These are phyloP conservation scores for Vicugna pacos DNA, from an alignment of 2,113 vertebrate genomes.

Conservation along the genomic window DNA sequence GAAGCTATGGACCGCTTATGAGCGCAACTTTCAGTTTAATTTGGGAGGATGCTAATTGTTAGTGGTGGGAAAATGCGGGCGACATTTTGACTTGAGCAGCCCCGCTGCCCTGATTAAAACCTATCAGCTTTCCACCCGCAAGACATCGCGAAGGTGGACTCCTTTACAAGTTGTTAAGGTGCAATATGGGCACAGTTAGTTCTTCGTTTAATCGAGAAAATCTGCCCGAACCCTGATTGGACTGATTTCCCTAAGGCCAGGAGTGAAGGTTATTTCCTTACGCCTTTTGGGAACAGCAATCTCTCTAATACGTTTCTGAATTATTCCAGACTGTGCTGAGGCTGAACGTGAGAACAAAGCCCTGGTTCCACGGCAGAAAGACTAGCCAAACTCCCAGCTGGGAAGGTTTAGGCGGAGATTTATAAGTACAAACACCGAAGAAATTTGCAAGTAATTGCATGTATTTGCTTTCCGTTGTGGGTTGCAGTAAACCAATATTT, in stretches of 20 bases:
- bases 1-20: constrained; percentile 80
- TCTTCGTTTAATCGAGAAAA: constrained; percentile 92
- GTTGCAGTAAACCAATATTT: constrained; percentile 86
- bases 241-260: constrained; percentile 91
- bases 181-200: constrained; percentile 92
- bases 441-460: constrained; percentile 91
- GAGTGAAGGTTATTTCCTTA: constrained; percentile 94
- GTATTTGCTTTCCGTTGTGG: constrained; percentile 86
- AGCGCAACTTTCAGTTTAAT: constrained; percentile 85
- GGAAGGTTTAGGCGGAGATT: constrained; percentile 94
- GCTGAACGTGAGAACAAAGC: constrained; percentile 94
- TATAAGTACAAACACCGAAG: constrained; percentile 90
- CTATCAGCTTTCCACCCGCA: constrained; percentile 90
- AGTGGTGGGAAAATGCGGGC: constrained; percentile 78
- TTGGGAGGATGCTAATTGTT: constrained; percentile 85
- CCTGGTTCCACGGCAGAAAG: constrained; percentile 86
- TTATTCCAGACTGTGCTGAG: constrained; percentile 92
- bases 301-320: constrained; percentile 95
- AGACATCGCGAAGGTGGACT: constrained; percentile 91
- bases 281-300: constrained; percentile 92
- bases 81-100: constrained; percentile 83
- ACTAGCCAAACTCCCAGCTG: constrained; percentile 89
- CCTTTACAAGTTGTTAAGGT: constrained; percentile 92
- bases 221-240: constrained; percentile 91
- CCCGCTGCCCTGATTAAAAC: constrained; percentile 86